These are phyloP conservation scores for Drosophila borealis DNA, from an alignment of 2,888 invertebrate genomes.

Conservation along the genomic window DNA sequence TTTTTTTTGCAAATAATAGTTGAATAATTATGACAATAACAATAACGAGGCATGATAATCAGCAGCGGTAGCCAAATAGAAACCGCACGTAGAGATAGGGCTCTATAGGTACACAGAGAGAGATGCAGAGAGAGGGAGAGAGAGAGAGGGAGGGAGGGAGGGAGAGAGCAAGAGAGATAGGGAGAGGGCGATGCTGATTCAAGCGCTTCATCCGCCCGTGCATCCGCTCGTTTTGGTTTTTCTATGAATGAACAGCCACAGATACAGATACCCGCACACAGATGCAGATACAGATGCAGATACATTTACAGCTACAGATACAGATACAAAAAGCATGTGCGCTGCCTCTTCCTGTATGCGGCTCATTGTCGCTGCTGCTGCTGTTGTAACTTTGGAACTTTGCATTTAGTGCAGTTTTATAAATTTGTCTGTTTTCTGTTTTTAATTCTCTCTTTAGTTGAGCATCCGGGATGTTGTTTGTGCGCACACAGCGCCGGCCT, in stretches of 20 bases:
- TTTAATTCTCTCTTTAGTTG: conserved; percentile 53
- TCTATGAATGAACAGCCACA: conserved; percentile 70
- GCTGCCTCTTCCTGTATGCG: conserved; percentile 50
- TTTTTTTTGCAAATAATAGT: conserved; percentile 44
- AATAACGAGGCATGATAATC: conserved; percentile 67
- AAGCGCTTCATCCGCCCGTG: conserved; percentile 80
- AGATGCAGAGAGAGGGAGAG: background rate
- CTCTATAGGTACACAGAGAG: background rate
- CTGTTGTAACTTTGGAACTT: conserved; percentile 74
- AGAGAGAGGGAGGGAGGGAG: background rate
- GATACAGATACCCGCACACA: conserved; percentile 28
- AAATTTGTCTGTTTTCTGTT: conserved; percentile 55
- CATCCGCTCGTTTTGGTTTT: conserved; percentile 70
- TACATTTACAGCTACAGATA: conserved; percentile 25
- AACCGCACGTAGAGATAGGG: conserved; percentile 25
- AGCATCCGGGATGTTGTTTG: conserved; percentile 79
- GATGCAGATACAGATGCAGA: conserved; percentile 25
- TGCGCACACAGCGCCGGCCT: conserved; percentile 39
- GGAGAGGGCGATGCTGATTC: conserved; percentile 52
- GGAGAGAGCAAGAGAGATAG: conserved; percentile 6
- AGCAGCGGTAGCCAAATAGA: conserved; percentile 71
- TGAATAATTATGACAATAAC: conserved; percentile 69
- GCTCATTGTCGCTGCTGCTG: conserved; percentile 48
- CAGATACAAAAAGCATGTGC: conserved; percentile 20
- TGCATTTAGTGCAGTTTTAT: conserved; percentile 76